Base-by-base conservation (phyloP, 2,797 vertebrate species). In the Trichosurus vulpecula region DNA sequence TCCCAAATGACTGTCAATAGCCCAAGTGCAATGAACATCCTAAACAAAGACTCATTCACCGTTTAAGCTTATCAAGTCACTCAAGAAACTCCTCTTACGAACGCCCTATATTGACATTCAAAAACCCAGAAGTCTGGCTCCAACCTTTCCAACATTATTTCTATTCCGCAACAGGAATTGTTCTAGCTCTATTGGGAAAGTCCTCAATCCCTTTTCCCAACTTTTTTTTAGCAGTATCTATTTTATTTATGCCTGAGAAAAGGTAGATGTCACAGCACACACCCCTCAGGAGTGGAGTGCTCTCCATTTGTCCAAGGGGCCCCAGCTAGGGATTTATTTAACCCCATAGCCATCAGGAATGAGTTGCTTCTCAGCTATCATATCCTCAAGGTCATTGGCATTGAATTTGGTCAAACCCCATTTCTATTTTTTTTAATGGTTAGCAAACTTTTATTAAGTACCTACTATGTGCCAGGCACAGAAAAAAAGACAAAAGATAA, bases 401-500 rank as follows among this genome's bases (percentile, higher is more conserved):
- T 99, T 99, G 98, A 99, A 99, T 97, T 99, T 99, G 51, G 99
- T 99, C 98, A 99, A 99, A 66, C 99, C 99, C 95, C 99, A 99
- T 96, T 99, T 99, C n/a, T n/a, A n/a, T n/a, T n/a, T n/a, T n/a
- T n/a, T n/a, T n/a, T n/a, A n/a, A 66, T n/a, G 14, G 35, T 66
- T n/a, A 66, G 61, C 61, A n/a, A n/a, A 61, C 58, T n/a, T n/a
- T 16, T n/a, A n/a, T 66, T n/a, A 66, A 66, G 35, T n/a, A 3
- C 35, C 5, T 61, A 66, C 35, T n/a, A n/a, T n/a, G 16, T 66
- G 35, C 61, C 35, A 66, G 35, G 35, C 61, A 16, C 14, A n/a
- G 27, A 10, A 57, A 57, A 31, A 16, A 61, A 35, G 58, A 61
- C 31, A n/a, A n/a, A 66, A 66, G 35, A 16, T 13, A n/a, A 35